Percentiles rank a stretch among this genome's conserved stretches.
Evolutionary conservation across 2,797 vertebrate species (phyloP).

Genomic region (Darevskia mixta): DNA sequence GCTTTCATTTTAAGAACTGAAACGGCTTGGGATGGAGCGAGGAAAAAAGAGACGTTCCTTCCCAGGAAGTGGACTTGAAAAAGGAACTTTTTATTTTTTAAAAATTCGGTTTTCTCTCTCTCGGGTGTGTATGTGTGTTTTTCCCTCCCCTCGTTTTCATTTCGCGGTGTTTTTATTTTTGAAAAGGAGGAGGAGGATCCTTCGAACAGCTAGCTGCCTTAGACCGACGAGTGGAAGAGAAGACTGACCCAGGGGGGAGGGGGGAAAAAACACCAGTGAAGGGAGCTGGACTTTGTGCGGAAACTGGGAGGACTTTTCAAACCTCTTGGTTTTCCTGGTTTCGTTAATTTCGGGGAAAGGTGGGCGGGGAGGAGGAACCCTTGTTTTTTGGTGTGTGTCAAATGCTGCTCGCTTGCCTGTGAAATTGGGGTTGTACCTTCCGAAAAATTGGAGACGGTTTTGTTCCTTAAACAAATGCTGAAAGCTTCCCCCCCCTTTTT

Average conservation of each 20-base stretch:
- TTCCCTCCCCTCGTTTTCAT: too few relatives aligned
- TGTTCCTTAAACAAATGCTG: background rate
- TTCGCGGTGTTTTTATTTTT: background rate
- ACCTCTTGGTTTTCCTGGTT: background rate
- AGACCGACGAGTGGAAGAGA: background rate
- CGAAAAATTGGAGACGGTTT: background rate
- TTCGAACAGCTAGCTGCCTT: constrained; percentile 33
- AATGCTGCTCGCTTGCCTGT: constrained; percentile 69
- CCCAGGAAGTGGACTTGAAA: background rate
- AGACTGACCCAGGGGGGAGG: background rate
- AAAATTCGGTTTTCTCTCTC: background rate
- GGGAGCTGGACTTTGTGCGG: background rate
- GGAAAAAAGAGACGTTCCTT: background rate
- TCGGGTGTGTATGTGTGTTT: too few relatives aligned
- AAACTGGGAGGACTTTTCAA: background rate
- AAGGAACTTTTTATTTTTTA: background rate
- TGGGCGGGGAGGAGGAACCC: constrained; percentile 12
- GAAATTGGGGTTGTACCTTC: constrained; percentile 19
- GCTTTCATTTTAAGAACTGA: constrained; percentile 49
- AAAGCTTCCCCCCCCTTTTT: background rate
- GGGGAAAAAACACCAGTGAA: background rate
- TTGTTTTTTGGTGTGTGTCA: constrained; percentile 67
- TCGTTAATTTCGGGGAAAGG: background rate
- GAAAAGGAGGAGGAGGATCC: background rate
- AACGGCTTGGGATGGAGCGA: background rate